Conservation (phyloP, 2,797 vertebrate genomes). For the Caiman crocodilus region DNA sequence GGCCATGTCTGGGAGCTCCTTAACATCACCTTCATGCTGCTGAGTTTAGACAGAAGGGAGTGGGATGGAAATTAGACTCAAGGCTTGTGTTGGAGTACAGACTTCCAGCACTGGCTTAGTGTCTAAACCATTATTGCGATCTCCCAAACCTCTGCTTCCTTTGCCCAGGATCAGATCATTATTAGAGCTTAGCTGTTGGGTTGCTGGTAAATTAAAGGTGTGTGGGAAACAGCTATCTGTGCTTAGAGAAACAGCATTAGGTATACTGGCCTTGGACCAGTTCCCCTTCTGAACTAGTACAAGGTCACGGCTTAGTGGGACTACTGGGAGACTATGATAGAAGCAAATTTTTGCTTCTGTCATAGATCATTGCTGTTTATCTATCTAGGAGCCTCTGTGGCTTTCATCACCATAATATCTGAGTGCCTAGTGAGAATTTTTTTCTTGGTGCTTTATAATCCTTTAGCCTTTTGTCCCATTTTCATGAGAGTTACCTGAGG, state of each 20-base stretch:
- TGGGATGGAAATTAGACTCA: not conserved
- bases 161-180: not conserved
- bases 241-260: not conserved
- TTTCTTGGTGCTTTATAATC: not conserved
- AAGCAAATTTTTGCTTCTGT: not conserved
- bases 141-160: not conserved
- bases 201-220: constrained; percentile 14
- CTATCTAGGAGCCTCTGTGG: not conserved
- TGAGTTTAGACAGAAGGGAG: not conserved
- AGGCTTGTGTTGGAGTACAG: not conserved
- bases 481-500: not conserved
- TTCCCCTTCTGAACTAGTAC: not conserved
- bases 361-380: not conserved
- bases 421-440: not conserved
- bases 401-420: not conserved
- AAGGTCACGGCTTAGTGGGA: not conserved
- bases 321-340: not conserved
- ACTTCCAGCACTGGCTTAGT: not conserved
- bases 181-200: constrained; percentile 2
- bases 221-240: not conserved
- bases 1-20: not conserved
- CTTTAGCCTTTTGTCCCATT: fast-evolving
- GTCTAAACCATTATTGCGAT: not conserved
- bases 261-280: not conserved
- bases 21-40: not conserved